phyloP scores from a whole-genome alignment of 2,888 invertebrate species.

The Scaptodrosophila latifasciaeformis region DNA sequence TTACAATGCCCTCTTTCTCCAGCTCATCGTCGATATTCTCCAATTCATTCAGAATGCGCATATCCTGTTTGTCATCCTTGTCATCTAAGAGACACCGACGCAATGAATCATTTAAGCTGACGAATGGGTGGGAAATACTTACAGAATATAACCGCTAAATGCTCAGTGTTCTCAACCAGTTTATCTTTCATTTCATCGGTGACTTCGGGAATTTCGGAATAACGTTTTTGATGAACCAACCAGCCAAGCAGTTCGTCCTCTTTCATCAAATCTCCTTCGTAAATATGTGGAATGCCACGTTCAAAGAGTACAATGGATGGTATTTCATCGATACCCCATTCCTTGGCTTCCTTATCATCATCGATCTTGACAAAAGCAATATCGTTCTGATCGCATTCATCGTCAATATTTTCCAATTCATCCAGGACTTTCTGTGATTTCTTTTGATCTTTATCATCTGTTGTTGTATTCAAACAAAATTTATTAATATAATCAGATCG shows the following conservation, averaged over 20 bases:
- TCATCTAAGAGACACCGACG: slow-evolving; percentile 86
- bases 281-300: slow-evolving; percentile 83
- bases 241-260: slow-evolving; percentile 93
- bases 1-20: slow-evolving; percentile 92
- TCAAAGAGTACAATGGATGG: slow-evolving; percentile 89
- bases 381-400: slow-evolving; percentile 93
- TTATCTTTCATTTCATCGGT: slow-evolving; percentile 96
- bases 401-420: slow-evolving; percentile 94
- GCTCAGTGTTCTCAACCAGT: slow-evolving; percentile 86
- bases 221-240: slow-evolving; percentile 92
- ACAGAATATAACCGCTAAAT: slow-evolving; percentile 94
- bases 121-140: too few relatives aligned
- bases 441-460: slow-evolving; percentile 94
- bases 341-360: slow-evolving; percentile 90
- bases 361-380: slow-evolving; percentile 95
- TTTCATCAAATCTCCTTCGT: slow-evolving; percentile 90
- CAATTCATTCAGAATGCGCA: slow-evolving; percentile 88
- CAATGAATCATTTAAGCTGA: not conserved
- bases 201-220: slow-evolving; percentile 92
- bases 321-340: slow-evolving; percentile 89
- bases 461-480: slow-evolving; percentile 2
- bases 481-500: not conserved
- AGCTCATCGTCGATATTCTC: slow-evolving; percentile 95
- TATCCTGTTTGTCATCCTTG: slow-evolving; percentile 92
- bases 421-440: slow-evolving; percentile 89